Conservation (phyloP, 2,113 vertebrate genomes). For the Atractosteus spatula region DNA sequence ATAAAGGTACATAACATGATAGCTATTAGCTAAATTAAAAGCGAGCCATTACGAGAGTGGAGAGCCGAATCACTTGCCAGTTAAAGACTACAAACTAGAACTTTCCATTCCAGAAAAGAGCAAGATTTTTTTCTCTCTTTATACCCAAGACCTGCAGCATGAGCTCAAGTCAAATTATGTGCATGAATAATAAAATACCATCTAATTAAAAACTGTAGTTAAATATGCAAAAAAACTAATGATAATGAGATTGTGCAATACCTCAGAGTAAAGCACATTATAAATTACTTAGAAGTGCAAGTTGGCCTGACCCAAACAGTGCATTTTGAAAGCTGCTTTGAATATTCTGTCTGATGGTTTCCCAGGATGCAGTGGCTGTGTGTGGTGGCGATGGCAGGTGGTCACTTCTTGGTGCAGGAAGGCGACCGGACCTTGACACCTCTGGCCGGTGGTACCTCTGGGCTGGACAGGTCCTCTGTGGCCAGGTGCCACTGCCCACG, state of each 20-base stretch:
- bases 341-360: constrained; percentile 60
- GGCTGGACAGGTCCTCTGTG: background rate
- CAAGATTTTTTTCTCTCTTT: constrained; percentile 52
- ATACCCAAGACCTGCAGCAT: constrained; percentile 73
- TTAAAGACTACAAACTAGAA: constrained; percentile 69
- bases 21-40: constrained; percentile 99
- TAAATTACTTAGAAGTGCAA: constrained; percentile 95
- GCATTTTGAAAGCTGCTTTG: constrained; percentile 71
- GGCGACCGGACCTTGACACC: constrained; percentile 2
- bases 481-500: constrained; percentile 32
- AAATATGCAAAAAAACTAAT: constrained; percentile 99
- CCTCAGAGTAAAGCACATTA: constrained; percentile 92
- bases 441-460: constrained; percentile 7
- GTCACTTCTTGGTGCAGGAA: constrained; percentile 35
- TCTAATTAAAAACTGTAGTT: constrained; percentile 99
- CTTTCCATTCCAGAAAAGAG: constrained; percentile 65
- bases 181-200: constrained; percentile 99
- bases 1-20: constrained; percentile 98
- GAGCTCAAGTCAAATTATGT: constrained; percentile 96
- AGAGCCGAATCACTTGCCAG: constrained; percentile 70
- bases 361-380: constrained; percentile 35
- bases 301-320: constrained; percentile 86
- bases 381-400: constrained; percentile 24
- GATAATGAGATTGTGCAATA: constrained; percentile 99
- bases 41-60: constrained; percentile 81